Base-by-base conservation (phyloP, 2,888 invertebrate genomes). In the Scaptomyza flava region DNA sequence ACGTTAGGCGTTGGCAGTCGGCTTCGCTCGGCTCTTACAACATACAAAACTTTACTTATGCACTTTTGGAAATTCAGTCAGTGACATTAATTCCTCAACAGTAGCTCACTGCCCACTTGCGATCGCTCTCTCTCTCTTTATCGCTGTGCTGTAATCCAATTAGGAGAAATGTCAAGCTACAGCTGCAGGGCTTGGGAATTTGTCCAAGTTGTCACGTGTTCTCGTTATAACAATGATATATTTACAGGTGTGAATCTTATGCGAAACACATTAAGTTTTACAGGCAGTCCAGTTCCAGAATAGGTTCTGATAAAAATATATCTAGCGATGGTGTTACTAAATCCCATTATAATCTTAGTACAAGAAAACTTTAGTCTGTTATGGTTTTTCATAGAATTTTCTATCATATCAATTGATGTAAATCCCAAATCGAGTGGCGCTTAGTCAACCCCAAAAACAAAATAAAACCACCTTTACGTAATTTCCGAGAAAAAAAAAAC, bases 1-100 rank as follows among this genome's bases (percentile, higher is more conserved):
- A 60, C 62, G 61, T 52, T 60, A 42, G 27, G 27, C 27, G 27
- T 5, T 27, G 66, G 46, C 52, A 38, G 46, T 23, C 33, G 14
- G 36, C 23, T 47, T 43, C 45, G 20, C 23, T 48, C 48, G 52
- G 54, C 20, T 17, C 27, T 23, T 42, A 45, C 54, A 46, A 64
- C 47, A 31, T 50, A 20, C 43, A 70, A 63, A 67, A 27, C 4
- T 68, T 76, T 68, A 69, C 63, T 47, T 30, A 64, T 65, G 64
- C 77, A 77, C 63, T 79, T 79, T 68, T 69, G 66, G 62, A 65
- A 5, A 61, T 14, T n/a, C 7, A 14, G 9, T 2, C 68, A 50
- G 67, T 81, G 83, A 84, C 87, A 82, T 68, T 87, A 84, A 87
- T 75, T 70, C 85, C 63, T 71, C 75, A n/a, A 68, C 73, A 73